phyloP scores from a whole-genome alignment of 2,113 vertebrate species.

The Ceyx cyanopectus region DNA sequence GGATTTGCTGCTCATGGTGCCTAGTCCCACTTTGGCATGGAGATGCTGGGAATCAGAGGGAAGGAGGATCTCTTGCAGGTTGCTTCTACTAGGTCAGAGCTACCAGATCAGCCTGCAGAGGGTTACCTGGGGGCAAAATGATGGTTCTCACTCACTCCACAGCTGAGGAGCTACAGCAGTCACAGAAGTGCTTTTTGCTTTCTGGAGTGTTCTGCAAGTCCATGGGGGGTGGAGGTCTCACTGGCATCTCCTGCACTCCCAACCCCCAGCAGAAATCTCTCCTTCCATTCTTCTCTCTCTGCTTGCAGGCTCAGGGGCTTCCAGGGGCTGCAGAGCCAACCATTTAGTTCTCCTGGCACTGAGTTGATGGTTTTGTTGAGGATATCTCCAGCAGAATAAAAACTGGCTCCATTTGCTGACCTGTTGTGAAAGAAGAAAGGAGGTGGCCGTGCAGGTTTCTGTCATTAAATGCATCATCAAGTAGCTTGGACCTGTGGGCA shows the following conservation, averaged over 20 bases:
- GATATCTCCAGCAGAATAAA: neutral
- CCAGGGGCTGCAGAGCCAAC: neutral
- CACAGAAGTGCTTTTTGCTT: neutral
- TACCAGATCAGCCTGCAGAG: neutral
- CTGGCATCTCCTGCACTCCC: neutral
- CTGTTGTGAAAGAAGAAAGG: neutral
- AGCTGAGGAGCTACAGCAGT: neutral
- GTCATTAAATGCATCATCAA: neutral
- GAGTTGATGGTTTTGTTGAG: neutral
- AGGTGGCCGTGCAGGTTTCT: neutral
- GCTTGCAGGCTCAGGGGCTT: neutral
- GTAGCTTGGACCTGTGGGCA: neutral
- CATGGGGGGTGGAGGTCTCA: neutral
- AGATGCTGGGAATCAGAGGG: neutral
- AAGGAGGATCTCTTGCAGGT: neutral
- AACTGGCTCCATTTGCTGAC: neutral
- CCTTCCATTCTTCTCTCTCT: neutral
- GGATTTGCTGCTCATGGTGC: neutral
- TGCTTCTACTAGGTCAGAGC: neutral
- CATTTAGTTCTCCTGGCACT: neutral
- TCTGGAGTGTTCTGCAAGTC: neutral
- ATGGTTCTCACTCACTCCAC: neutral
- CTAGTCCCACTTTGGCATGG: neutral
- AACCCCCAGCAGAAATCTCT: neutral
- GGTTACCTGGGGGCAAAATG: accelerated